These are phyloP conservation scores for Halcyon chelicuti DNA, from an alignment of 2,797 vertebrate genomes.

Conservation along the genomic window DNA sequence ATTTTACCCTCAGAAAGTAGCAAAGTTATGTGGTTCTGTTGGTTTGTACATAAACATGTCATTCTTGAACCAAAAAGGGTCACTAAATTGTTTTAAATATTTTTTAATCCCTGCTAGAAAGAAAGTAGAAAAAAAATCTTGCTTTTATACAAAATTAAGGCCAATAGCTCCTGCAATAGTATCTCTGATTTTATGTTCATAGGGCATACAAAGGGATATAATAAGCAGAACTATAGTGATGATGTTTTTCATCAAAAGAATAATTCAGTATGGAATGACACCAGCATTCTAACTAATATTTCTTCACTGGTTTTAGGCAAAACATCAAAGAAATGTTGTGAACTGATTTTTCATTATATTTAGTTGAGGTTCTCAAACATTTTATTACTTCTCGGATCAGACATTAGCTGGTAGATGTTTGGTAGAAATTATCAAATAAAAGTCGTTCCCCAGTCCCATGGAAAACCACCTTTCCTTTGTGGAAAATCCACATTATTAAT, in stretches of 20 bases:
- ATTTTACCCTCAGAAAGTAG: not conserved
- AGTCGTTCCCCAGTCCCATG: not conserved
- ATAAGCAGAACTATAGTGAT: not conserved
- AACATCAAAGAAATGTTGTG: slow-evolving; percentile 27
- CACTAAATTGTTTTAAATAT: not conserved
- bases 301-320: not conserved
- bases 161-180: not conserved
- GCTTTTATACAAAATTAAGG: not conserved
- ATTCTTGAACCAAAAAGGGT: not conserved
- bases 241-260: slow-evolving; percentile 32
- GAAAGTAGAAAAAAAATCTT: not conserved
- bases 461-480: not conserved
- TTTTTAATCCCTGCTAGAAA: not conserved
- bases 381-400: not conserved
- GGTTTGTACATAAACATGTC: not conserved
- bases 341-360: not conserved
- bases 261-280: not conserved
- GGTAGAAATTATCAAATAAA: not conserved
- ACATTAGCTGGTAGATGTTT: not conserved
- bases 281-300: not conserved
- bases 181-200: not conserved
- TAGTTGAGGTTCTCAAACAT: not conserved
- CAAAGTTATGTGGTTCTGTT: not conserved
- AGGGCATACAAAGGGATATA: not conserved
- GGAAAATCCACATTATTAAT: not conserved